Evolutionary conservation across 1,140 invertebrate genomes (phyloP).

Genomic region (Saccostrea cuccullata): DNA sequence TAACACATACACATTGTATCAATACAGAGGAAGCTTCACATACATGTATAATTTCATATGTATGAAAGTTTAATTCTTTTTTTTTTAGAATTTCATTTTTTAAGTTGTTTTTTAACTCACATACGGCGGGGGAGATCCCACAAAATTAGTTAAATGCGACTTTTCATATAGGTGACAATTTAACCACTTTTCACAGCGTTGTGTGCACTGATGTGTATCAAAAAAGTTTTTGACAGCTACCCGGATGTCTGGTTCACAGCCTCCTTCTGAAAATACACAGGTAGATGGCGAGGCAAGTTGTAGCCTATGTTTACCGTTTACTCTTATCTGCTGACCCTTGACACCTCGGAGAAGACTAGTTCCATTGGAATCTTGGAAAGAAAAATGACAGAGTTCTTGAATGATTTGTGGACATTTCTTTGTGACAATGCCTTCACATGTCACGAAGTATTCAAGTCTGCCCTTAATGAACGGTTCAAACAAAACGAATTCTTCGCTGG

Average conservation of each 20-base stretch:
- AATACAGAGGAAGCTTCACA: no score
- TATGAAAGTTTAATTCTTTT: no score
- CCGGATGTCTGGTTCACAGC: background rate
- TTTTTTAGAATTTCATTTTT: no score
- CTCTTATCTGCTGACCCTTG: background rate
- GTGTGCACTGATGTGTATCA: background rate
- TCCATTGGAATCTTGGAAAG: background rate
- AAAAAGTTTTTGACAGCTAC: background rate
- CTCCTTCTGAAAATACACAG: background rate
- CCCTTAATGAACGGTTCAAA: constrained; percentile 6
- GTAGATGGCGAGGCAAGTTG: background rate
- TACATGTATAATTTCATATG: no score
- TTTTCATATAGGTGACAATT: background rate
- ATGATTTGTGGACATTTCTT: background rate
- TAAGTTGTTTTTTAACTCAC: no score
- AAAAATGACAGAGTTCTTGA: constrained; percentile 10
- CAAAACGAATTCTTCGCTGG: constrained; percentile 1
- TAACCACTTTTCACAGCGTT: background rate
- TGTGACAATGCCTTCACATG: background rate
- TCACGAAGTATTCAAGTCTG: constrained; percentile 7
- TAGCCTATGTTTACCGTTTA: background rate
- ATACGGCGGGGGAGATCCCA: no score
- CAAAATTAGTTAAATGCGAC: no score
- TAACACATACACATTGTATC: no score
- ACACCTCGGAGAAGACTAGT: background rate